Percentiles rank a stretch among this genome's conserved stretches.
Evolutionary conservation across 2,797 vertebrate genomes (phyloP).

Genomic region (Gadopsis marmoratus): DNA sequence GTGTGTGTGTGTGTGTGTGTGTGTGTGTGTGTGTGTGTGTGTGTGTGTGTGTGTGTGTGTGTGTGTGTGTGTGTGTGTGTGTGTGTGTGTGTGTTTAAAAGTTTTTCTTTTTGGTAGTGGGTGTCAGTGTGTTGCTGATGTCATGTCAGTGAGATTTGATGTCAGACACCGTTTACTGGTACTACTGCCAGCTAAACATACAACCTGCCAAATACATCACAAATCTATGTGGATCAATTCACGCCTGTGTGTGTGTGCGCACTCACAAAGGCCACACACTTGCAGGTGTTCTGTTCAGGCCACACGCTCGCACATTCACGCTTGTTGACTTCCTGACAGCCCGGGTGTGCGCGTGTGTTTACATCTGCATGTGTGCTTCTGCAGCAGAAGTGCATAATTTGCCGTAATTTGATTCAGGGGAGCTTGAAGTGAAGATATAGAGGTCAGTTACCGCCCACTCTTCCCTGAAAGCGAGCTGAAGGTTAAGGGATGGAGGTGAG

Average conservation of each 20-base stretch:
- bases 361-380: background rate
- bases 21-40: too few species aligned
- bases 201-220: constrained; percentile 14
- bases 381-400: constrained; percentile 39
- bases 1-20: too few species aligned
- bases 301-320: background rate
- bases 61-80: too few species aligned
- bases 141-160: constrained; percentile 26
- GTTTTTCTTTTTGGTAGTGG: background rate
- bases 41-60: too few species aligned
- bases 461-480: constrained; percentile 15
- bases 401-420: constrained; percentile 46
- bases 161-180: constrained; percentile 6
- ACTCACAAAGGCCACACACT: constrained; percentile 19
- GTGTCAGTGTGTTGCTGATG: constrained; percentile 20
- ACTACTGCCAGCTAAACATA: constrained; percentile 16
- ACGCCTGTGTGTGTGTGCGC: background rate
- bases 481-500: constrained; percentile 2
- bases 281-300: background rate
- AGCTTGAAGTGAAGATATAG: constrained; percentile 56
- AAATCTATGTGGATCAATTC: background rate
- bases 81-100: background rate
- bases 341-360: constrained; percentile 17
- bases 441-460: constrained; percentile 50
- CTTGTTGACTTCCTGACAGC: constrained; percentile 34